Conservation (phyloP, 2,113 vertebrate genomes). For the Pygoscelis antarcticus region DNA sequence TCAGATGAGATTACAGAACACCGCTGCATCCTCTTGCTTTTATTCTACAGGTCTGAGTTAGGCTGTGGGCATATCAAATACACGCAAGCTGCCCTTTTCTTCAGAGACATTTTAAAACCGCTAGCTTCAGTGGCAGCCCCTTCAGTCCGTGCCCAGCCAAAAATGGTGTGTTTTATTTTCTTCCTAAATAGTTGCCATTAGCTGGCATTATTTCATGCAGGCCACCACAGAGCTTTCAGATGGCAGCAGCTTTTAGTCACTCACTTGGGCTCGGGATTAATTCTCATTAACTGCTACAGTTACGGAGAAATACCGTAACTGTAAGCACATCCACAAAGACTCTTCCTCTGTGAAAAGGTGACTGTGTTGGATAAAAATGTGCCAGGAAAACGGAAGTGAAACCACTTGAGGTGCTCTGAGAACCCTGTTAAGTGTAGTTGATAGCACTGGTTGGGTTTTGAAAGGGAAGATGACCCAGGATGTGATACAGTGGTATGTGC, state of each 20-base stretch:
- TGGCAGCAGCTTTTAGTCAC: not conserved
- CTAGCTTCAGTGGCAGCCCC: not conserved
- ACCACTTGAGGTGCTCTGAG: not conserved
- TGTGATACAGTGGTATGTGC: rapidly evolving
- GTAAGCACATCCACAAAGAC: not conserved
- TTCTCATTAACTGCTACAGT: not conserved
- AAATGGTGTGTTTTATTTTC: not conserved
- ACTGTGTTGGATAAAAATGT: not conserved
- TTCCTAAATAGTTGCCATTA: not conserved
- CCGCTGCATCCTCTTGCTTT: not conserved
- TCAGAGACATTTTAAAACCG: not conserved
- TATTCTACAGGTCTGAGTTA: not conserved
- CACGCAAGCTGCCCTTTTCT: not conserved
- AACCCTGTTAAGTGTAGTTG: not conserved
- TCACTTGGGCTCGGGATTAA: not conserved
- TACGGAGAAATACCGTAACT: rapidly evolving
- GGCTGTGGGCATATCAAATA: not conserved
- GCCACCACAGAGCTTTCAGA: not conserved
- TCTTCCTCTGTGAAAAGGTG: not conserved
- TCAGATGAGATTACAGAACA: not conserved
- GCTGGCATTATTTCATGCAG: not conserved
- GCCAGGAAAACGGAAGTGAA: not conserved
- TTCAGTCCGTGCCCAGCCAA: not conserved
- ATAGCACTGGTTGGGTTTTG: not conserved
- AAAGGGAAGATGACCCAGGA: not conserved